Base-by-base conservation (phyloP, 2,797 vertebrate species). In the Triplophysa bombifrons region DNA sequence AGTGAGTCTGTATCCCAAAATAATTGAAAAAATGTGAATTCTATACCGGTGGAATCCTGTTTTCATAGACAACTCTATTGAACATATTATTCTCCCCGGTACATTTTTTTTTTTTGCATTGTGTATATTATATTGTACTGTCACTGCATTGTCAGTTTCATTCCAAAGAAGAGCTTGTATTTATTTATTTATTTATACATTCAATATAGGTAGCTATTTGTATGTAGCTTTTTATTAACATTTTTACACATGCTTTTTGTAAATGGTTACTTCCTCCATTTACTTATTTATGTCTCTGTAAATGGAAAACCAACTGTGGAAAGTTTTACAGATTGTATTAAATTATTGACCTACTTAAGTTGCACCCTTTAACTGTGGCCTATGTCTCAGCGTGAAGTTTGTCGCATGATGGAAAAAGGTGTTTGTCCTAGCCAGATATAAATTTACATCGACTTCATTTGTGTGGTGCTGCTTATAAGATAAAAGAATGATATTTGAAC, bases 391-490 rank as follows among this genome's bases (percentile, higher is more conserved):
- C 10, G 38, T 44, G 16, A 58, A 56, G 38, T 68, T 44, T 46
- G 27, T 58, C 60, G 65, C 50, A 76, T 76, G 51, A 76, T 66
- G 50, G 34, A 55, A 16, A 60, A 61, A 30, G 25, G 14, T 50
- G 58, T 61, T 30, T 61, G 25, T 17, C 22, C 27, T 60, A 19
- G 60, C 14, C 22, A 34, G 41, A 11, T 76, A 17, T 56, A 0
- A 6, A 30, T 56, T 68, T 58, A 7, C 22, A 44, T 7, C 1
- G 53, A 13, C 50, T 34, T 16, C 30, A 44, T 44, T 20, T 55
- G 66, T 41, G 41, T 14, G 34, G 65, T 58, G 64, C 64, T 76
- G 16, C 41, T 48, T 20, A 44, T 48, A 48, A 66, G 38, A 38
- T 41, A 8, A 56, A 58, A 27, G n/a, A 19, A 10, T 16, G 25